Evolutionary conservation across 2,888 invertebrate species (phyloP), one percentile per base, ranked within the genome.

Genomic region (Augiades crinisus): DNA sequence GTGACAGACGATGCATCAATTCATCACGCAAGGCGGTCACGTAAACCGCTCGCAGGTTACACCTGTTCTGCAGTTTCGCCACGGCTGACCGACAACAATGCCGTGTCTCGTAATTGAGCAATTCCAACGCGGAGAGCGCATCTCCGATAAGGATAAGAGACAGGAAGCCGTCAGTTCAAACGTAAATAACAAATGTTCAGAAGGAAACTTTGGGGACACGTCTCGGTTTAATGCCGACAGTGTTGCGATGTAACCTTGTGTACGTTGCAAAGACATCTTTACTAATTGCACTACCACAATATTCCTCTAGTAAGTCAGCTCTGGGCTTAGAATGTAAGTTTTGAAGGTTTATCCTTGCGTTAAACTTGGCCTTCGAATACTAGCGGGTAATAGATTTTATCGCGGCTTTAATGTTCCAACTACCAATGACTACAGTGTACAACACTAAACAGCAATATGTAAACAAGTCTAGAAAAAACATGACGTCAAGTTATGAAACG

Each of bases 11-110:
- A 33, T 41, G 60, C 45, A 43, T 47, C 21, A 44, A 65, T 64
- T 65, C 59, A 68, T 68, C 69, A 66, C 62, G 67, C 67, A 78
- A 72, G 70, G 70, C 71, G 71, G 73, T 81, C 83, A 78, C 77
- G 80, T 76, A 73, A 66, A 70, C 53, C 56, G 57, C 62, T 59
- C 65, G 64, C 76, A 73, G 72, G 77, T 75, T 70, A 75, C 80
- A 85, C 82, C 78, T 85, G 85, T 67, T 74, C 66, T 65, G 65
- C 65, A 76, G 72, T 76, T 73, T 72, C 59, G 70, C 68, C 69
- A 81, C 72, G 87, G 76, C 71, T 77, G 78, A 77, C 76, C 67
- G 78, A 78, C 70, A 81, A 85, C 87, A 88, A 87, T 84, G 76
- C 74, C 68, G 64, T 60, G 60, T 70, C 64, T 65, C 61, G 68